Evolutionary conservation across 2,888 invertebrate species (phyloP).

Genomic region (Eueremaeus valkanovi): DNA sequence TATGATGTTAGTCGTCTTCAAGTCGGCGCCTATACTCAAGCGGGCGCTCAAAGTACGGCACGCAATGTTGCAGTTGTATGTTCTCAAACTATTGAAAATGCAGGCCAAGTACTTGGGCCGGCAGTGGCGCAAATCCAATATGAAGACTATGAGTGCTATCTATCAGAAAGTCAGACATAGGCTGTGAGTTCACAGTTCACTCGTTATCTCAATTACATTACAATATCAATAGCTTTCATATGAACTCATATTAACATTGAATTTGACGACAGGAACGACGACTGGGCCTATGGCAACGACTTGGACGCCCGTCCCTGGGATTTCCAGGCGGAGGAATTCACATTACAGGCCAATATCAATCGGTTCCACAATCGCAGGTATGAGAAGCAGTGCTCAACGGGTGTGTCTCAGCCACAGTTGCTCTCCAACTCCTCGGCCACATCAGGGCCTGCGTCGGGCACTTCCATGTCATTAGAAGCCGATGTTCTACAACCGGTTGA

Average conservation of each 20-base stretch:
- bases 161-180: slow-evolving; percentile 75
- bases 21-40: slow-evolving; percentile 97
- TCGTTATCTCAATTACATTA: background rate
- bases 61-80: slow-evolving; percentile 96
- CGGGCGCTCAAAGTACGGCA: slow-evolving; percentile 89
- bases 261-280: slow-evolving; percentile 69
- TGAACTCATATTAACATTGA: background rate
- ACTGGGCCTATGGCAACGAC: slow-evolving; percentile 98
- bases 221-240: too few species aligned
- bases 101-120: slow-evolving; percentile 98
- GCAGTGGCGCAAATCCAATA: slow-evolving; percentile 98
- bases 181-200: slow-evolving; percentile 37
- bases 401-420: background rate
- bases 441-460: slow-evolving; percentile 4
- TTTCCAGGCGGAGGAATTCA: slow-evolving; percentile 83
- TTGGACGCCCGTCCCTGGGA: slow-evolving; percentile 97
- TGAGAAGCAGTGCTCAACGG: slow-evolving; percentile 53
- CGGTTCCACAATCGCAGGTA: slow-evolving; percentile 92
- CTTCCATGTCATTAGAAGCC: background rate
- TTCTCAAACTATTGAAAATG: slow-evolving; percentile 96
- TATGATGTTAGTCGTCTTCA: slow-evolving; percentile 99
- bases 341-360: slow-evolving; percentile 85
- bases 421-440: background rate
- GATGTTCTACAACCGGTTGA: slow-evolving; percentile 61
- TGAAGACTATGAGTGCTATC: slow-evolving; percentile 99